Percentiles rank a stretch among this genome's conserved stretches.
These are phyloP conservation scores for Emydocephalus ijimae DNA, from an alignment of 2,113 vertebrate species.

Conservation along the genomic window DNA sequence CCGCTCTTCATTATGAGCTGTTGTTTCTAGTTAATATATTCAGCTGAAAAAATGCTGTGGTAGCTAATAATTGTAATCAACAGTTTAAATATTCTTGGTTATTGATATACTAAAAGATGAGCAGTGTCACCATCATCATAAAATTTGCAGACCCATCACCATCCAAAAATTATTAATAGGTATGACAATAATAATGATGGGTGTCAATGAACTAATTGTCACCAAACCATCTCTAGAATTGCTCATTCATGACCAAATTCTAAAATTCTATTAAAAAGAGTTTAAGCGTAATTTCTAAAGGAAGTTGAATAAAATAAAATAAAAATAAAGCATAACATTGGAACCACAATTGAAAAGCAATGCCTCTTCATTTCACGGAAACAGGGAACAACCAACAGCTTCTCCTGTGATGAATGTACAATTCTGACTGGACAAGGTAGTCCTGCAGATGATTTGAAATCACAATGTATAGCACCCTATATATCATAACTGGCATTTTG, in stretches of 20 bases:
- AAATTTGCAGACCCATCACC: not conserved
- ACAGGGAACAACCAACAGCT: not conserved
- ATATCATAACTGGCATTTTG: not conserved
- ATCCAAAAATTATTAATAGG: not conserved
- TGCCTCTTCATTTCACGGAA: not conserved
- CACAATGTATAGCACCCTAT: not conserved
- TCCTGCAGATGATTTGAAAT: not conserved
- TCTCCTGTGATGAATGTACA: not conserved
- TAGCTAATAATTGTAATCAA: not conserved
- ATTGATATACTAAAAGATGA: not conserved
- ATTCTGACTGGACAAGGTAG: not conserved
- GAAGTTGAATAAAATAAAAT: not conserved
- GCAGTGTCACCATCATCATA: not conserved
- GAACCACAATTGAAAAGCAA: not conserved
- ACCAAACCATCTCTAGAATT: not conserved
- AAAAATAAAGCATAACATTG: not conserved
- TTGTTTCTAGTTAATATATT: slow-evolving; percentile 16
- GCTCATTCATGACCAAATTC: not conserved
- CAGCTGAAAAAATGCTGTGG: slow-evolving; percentile 18
- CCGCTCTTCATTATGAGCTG: slow-evolving; percentile 18
- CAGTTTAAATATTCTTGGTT: not conserved
- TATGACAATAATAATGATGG: not conserved
- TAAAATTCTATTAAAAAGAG: not conserved
- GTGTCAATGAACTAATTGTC: not conserved
- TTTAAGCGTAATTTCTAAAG: not conserved